Evolutionary conservation across 2,113 vertebrate genomes (phyloP).

Genomic region (Rhegmatorhina hoffmannsi): DNA sequence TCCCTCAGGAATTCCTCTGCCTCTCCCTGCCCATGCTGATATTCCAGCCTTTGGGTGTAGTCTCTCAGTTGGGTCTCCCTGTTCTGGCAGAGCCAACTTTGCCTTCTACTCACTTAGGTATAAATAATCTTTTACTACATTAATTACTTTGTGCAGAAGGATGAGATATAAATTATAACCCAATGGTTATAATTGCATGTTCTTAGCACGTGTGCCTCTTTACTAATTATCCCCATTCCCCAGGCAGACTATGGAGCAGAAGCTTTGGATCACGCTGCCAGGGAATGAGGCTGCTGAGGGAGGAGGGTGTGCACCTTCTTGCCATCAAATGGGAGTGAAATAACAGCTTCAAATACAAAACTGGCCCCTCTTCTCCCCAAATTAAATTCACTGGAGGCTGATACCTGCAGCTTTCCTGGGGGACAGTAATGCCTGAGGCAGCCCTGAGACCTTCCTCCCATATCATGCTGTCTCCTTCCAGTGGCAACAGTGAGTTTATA

Average conservation of each 20-base stretch:
- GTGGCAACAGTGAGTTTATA: neutral
- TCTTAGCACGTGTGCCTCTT: conserved; percentile 23
- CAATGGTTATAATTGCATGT: conserved; percentile 58
- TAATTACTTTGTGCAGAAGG: conserved; percentile 63
- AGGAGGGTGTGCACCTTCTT: neutral
- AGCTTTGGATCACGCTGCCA: neutral
- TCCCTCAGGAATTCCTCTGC: neutral
- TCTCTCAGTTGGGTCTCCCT: neutral
- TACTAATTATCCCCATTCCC: conserved; percentile 62
- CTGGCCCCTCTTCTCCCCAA: rapidly evolving
- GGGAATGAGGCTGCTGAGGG: neutral
- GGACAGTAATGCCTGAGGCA: neutral
- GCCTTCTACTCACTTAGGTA: conserved; percentile 33
- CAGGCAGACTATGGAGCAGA: conserved; percentile 26
- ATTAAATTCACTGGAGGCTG: neutral
- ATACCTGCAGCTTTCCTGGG: neutral
- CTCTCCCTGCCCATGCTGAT: neutral
- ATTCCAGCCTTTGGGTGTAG: neutral
- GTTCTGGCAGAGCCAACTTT: neutral
- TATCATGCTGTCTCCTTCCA: neutral
- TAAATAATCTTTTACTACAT: conserved; percentile 37
- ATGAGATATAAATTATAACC: conserved; percentile 65
- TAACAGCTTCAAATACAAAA: neutral
- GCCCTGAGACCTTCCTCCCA: neutral
- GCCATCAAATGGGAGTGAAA: neutral